A percentile compares a stretch with the other conserved stretches of the same genome.
Evolutionary conservation across 1,140 invertebrate species (phyloP).

Genomic region (Pogonomyrmex californicus): DNA sequence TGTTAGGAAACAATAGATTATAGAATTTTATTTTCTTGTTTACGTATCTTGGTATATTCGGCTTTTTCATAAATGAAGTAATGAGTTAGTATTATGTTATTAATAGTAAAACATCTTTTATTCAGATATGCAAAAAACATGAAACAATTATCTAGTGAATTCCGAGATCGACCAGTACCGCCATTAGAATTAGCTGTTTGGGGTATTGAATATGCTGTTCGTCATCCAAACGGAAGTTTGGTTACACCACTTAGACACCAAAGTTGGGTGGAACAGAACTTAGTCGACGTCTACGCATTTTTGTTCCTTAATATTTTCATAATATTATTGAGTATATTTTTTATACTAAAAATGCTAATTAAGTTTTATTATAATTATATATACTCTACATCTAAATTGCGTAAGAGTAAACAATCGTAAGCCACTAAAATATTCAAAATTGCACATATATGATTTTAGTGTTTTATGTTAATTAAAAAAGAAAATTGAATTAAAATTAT

Average conservation of each 20-base stretch:
- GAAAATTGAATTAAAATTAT: not conserved
- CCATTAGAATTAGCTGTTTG: slow-evolving; percentile 44
- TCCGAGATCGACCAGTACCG: slow-evolving; percentile 20
- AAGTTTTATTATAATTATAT: slow-evolving; percentile 1
- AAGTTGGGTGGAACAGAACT: not conserved
- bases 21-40: not conserved
- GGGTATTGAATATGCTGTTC: slow-evolving; percentile 23
- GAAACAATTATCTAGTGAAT: slow-evolving; percentile 43
- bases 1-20: not conserved
- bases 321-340: not conserved
- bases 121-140: slow-evolving; percentile 49
- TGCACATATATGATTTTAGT: not conserved
- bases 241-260: slow-evolving; percentile 12
- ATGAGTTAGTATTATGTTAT: not conserved
- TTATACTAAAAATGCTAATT: not conserved
- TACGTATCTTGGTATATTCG: no score
- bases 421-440: not conserved
- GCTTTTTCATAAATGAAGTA: not conserved
- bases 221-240: slow-evolving; percentile 31
- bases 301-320: not conserved
- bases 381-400: not conserved
- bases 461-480: not conserved
- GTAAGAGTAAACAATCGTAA: not conserved
- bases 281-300: slow-evolving; percentile 30
- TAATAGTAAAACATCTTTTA: slow-evolving; percentile 4